These are phyloP conservation scores for Epistrophe grossulariae DNA, from an alignment of 2,888 invertebrate genomes.

Conservation along the genomic window DNA sequence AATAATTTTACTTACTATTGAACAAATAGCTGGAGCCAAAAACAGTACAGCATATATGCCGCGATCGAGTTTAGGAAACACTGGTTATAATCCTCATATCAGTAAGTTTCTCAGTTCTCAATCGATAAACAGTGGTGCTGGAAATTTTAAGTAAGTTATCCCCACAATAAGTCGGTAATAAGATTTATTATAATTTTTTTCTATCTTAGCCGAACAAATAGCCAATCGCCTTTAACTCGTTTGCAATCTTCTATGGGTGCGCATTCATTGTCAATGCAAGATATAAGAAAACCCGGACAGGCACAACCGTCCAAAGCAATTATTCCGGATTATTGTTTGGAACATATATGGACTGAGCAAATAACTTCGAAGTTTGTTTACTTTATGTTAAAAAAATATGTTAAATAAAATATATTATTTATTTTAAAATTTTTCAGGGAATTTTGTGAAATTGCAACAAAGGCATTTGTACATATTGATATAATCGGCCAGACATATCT, in stretches of 20 bases:
- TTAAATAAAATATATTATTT: background rate
- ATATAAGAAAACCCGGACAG: conserved; percentile 84
- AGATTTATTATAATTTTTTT: background rate
- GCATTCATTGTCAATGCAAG: conserved; percentile 82
- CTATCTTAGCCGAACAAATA: conserved; percentile 79
- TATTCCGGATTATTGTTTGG: conserved; percentile 93
- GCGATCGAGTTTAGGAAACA: conserved; percentile 77
- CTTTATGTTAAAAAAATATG: background rate
- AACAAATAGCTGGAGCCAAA: conserved; percentile 77
- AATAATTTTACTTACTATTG: background rate
- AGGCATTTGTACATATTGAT: conserved; percentile 94
- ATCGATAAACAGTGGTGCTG: conserved; percentile 80
- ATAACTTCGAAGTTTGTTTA: conserved; percentile 84
- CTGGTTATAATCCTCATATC: conserved; percentile 78
- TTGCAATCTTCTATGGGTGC: conserved; percentile 81
- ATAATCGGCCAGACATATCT: conserved; percentile 93
- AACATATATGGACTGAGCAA: conserved; percentile 95
- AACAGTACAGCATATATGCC: conserved; percentile 78
- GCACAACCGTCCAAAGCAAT: conserved; percentile 88
- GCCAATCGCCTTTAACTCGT: conserved; percentile 81
- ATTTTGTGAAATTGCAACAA: conserved; percentile 87
- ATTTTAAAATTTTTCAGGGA: conserved; percentile 81
- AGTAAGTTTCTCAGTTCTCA: conserved; percentile 79
- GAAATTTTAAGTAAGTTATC: conserved; percentile 79
- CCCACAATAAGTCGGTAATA: background rate